Evolutionary conservation across 2,888 invertebrate genomes (phyloP), one percentile per base, ranked within the genome.

Genomic region (Yponomeuta plumbellus): DNA sequence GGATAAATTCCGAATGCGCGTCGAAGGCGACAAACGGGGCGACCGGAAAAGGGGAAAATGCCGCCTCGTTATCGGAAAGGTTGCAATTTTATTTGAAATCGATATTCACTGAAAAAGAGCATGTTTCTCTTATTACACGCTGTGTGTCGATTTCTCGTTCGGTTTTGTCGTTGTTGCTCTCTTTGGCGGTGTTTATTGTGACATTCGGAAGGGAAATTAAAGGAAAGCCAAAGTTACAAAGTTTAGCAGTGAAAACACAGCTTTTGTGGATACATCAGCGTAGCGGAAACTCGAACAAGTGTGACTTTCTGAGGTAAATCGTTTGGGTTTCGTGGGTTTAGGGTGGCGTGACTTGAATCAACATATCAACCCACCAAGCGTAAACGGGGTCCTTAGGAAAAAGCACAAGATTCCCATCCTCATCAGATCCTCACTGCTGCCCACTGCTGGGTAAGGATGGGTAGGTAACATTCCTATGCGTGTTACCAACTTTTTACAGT

Each of bases 71-170:
- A 91, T 90, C 85, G 84, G 84, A 88, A 91, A 91, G 88, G 91
- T 88, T 91, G 90, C 89, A 90, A 89, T 90, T 89, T 89, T 90
- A 91, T 91, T 88, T 88, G 91, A 90, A 91, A 91, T 91, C 91
- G 91, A 91, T 91, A 91, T 88, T 85, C 86, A 81, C 78, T 83
- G 82, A 80, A 82, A 84, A 81, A 84, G 75, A 79, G 76, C 77
- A 77, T 80, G 80, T 80, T 80, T 78, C 77, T 72, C 52, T 68
- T 71, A 69, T n/a, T 22, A 21, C 40, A 11, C 21, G 76, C 74
- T 76, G 77, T 79, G 64, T 67, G 76, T 71, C 69, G 72, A 71
- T 69, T 70, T 67, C 66, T 68, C 71, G 72, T 70, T 72, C 71
- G 70, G 71, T 72, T 77, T 78, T 75, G 71, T 73, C 67, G 65